phyloP scores from a whole-genome alignment of 2,113 vertebrate species.

The Andinoacara biseriatus region DNA sequence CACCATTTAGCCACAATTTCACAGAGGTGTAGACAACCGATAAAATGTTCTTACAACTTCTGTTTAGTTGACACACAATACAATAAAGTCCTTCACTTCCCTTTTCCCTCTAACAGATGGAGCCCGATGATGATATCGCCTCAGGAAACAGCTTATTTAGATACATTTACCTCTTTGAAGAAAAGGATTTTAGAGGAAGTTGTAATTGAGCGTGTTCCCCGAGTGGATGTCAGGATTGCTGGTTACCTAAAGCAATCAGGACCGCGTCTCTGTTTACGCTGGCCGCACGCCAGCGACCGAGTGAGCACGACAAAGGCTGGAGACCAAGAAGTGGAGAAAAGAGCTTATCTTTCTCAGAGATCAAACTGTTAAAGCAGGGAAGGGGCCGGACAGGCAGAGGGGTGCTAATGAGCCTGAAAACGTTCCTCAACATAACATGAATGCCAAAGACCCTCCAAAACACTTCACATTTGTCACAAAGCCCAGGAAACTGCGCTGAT shows the following conservation, averaged over 20 bases:
- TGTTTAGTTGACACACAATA: neutral
- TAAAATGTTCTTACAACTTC: slow-evolving; percentile 8
- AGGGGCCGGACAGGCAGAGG: slow-evolving; percentile 29
- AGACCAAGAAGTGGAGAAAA: slow-evolving; percentile 54
- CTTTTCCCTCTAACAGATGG: slow-evolving; percentile 25
- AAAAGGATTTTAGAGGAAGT: slow-evolving; percentile 42
- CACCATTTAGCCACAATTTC: slow-evolving; percentile 13
- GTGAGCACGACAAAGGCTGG: slow-evolving; percentile 62
- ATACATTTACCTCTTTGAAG: slow-evolving; percentile 51
- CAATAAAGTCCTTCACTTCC: slow-evolving; percentile 25
- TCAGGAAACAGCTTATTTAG: slow-evolving; percentile 54
- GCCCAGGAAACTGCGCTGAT: slow-evolving; percentile 31
- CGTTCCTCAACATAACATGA: slow-evolving; percentile 50
- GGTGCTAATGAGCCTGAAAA: slow-evolving; percentile 74
- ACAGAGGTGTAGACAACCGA: neutral
- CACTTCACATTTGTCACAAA: slow-evolving; percentile 34
- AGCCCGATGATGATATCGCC: slow-evolving; percentile 36
- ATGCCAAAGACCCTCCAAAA: slow-evolving; percentile 46
- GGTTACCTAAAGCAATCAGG: slow-evolving; percentile 64
- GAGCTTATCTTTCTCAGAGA: slow-evolving; percentile 56
- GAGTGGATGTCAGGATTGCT: slow-evolving; percentile 56
- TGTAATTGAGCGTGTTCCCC: slow-evolving; percentile 59
- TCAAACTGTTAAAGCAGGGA: slow-evolving; percentile 52
- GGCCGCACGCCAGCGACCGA: slow-evolving; percentile 64
- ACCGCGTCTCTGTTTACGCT: slow-evolving; percentile 62